Percentiles rank a stretch among this genome's conserved stretches.
Evolutionary conservation across 2,113 vertebrate genomes (phyloP).

Genomic region (Gallinago media): DNA sequence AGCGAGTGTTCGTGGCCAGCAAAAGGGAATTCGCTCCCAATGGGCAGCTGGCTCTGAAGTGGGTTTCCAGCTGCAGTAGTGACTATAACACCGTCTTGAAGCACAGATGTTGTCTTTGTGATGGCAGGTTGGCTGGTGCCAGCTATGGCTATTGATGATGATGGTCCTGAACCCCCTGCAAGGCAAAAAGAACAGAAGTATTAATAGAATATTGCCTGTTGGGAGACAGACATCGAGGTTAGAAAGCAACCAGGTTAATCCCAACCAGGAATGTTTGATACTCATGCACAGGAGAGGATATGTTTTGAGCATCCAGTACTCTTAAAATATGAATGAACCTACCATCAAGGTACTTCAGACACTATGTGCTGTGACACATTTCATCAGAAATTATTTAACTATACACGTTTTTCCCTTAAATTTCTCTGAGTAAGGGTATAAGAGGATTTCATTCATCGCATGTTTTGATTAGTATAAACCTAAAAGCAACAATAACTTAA

Average conservation of each 20-base stretch:
- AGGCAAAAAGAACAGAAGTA: neutral
- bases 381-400: fast-evolving
- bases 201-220: neutral
- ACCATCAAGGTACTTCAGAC: neutral
- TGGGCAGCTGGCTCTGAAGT: slow-evolving; percentile 80
- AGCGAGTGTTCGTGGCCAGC: slow-evolving; percentile 80
- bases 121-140: slow-evolving; percentile 84
- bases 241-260: neutral
- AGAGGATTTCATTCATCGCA: neutral
- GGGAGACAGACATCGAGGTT: neutral
- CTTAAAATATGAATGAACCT: neutral
- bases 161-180: slow-evolving; percentile 74
- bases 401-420: neutral
- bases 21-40: slow-evolving; percentile 80
- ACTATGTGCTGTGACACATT: neutral
- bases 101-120: slow-evolving; percentile 85
- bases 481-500: neutral
- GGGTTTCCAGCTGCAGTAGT: slow-evolving; percentile 81
- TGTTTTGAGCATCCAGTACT: neutral
- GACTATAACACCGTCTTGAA: slow-evolving; percentile 85
- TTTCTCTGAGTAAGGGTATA: neutral
- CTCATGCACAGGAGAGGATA: neutral
- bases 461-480: neutral
- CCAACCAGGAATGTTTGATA: fast-evolving
- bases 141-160: slow-evolving; percentile 82